These are phyloP conservation scores for Caracal caracal DNA, from an alignment of 2,113 vertebrate species.

Conservation along the genomic window DNA sequence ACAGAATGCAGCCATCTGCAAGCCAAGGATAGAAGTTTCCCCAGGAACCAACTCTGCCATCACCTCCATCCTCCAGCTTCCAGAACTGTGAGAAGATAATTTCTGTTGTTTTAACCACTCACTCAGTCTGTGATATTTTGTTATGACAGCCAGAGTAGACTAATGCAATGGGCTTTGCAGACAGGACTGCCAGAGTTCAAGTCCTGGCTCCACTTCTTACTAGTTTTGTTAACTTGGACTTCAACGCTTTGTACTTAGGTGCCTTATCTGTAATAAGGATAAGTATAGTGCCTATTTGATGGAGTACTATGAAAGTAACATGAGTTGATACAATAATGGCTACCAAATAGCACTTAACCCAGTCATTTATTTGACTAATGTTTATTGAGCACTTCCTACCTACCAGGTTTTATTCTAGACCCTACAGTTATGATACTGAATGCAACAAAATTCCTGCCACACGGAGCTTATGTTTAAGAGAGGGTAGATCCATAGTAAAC, in stretches of 20 bases:
- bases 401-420: neutral
- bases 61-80: neutral
- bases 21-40: neutral
- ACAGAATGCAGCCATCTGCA: neutral
- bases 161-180: neutral
- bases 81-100: neutral
- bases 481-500: neutral
- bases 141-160: neutral
- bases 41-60: neutral
- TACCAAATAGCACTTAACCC: neutral
- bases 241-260: neutral
- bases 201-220: neutral
- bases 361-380: neutral
- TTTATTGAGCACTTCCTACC: neutral
- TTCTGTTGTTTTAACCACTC: neutral
- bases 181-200: neutral
- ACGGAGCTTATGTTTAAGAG: neutral
- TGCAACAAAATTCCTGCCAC: neutral
- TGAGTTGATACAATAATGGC: neutral
- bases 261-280: neutral
- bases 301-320: neutral
- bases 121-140: neutral
- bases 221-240: neutral
- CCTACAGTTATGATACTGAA: neutral
- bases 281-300: neutral